Evolutionary conservation across 2,888 invertebrate genomes (phyloP), one percentile per base, ranked within the genome.

Genomic region (Pocota personata): DNA sequence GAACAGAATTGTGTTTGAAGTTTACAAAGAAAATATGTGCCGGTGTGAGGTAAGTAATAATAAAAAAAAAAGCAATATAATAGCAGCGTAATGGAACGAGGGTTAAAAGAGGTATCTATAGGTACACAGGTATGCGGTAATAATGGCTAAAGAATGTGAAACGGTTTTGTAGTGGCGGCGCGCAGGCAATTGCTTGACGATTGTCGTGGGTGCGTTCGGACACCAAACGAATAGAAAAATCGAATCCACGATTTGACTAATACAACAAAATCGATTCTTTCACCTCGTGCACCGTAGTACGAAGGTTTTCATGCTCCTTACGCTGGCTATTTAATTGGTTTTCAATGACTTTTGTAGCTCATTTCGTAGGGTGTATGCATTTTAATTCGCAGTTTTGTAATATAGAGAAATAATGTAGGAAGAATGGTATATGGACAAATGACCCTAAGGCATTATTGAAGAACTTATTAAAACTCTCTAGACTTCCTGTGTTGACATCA

Each of bases 161-260:
- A 30, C 16, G 58, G 66, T 35, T 62, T 50, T 27, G 55, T 69
- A 35, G 46, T 75, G 27, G 66, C 58, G 58, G 64, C 21, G 19
- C 10, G 32, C 30, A 48, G 21, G 40, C 46, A 10, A 35, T 50
- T 27, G 60, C 21, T 27, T 66, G 48, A 58, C 35, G 40, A 58
- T 67, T 72, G 60, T 78, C 50, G 83, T 83, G 83, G 79, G 83
- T 73, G 79, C 83, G 73, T 83, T 69, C 43, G 77, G 24, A 64
- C 62, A 72, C 35, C n/a, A 3, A 35, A 50, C 43, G 35, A 46
- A 72, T 52, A 72, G 30, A 72, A 72, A 67, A 66, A 69, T 55
- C 57, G 69, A 71, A 77, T 16, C 35, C 66, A 77, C 64, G 64
- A 66, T 27, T 82, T 58, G 72, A 19, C 48, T 50, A 27, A 52